These are phyloP conservation scores for Frankliniella intonsa DNA, from an alignment of 2,888 invertebrate species.

Conservation along the genomic window DNA sequence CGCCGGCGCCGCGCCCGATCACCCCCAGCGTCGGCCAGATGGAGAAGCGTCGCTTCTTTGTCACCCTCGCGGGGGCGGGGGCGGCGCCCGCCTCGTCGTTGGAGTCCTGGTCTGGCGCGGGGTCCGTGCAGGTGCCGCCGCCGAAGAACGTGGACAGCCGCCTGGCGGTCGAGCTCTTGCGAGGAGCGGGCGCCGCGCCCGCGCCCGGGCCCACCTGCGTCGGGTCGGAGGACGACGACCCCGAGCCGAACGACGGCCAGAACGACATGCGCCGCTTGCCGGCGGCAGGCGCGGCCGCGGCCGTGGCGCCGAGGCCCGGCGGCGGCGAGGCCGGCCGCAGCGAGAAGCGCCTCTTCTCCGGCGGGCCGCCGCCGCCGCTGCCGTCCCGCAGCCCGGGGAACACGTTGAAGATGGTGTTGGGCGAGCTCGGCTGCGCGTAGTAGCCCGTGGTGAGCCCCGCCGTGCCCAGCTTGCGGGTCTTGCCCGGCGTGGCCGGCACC, in stretches of 20 bases:
- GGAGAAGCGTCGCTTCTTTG: slow-evolving; percentile 2
- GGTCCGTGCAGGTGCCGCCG: neutral
- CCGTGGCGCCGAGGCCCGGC: neutral
- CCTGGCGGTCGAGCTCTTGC: neutral
- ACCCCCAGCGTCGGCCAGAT: slow-evolving; percentile 9
- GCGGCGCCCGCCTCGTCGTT: neutral
- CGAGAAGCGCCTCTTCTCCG: slow-evolving; percentile 9
- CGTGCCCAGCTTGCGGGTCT: slow-evolving; percentile 21
- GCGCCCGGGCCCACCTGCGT: neutral
- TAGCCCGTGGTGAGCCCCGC: neutral
- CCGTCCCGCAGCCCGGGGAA: slow-evolving; percentile 1
- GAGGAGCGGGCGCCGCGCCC: neutral
- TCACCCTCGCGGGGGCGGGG: neutral
- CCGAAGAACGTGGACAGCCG: neutral
- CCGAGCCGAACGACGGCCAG: slow-evolving; percentile 15
- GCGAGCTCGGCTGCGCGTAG: neutral
- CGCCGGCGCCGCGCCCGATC: neutral
- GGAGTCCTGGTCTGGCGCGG: neutral
- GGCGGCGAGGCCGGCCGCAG: neutral
- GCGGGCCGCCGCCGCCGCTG: neutral
- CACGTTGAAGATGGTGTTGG: slow-evolving; percentile 12
- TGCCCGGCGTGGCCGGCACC: slow-evolving; percentile 6
- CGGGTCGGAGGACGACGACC: neutral
- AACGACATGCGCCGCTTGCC: neutral
- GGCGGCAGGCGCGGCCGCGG: neutral